Conservation (phyloP, 2,113 vertebrate species). For the Micronisus gabar region DNA sequence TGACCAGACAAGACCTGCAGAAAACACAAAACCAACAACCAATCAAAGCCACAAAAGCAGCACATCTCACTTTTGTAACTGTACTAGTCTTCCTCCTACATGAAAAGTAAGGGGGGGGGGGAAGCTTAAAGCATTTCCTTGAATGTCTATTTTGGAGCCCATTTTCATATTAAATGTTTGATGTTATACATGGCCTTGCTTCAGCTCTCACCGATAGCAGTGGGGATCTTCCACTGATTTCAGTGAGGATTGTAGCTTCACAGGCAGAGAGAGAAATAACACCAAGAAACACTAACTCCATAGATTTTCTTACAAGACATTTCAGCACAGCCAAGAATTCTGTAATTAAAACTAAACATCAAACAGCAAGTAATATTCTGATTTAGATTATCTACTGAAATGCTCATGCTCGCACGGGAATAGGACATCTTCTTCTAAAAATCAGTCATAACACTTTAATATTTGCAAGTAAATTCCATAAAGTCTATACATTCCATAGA, state of each 20-base stretch:
- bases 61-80: not conserved
- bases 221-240: not conserved
- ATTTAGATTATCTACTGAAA: not conserved
- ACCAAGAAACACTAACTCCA: not conserved
- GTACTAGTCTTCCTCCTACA: not conserved
- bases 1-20: not conserved
- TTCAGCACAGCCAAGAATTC: not conserved
- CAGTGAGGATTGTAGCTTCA: not conserved
- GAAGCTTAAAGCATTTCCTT: not conserved
- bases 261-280: not conserved
- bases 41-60: not conserved
- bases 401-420: fast-evolving
- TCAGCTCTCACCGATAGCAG: not conserved
- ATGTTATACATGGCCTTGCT: not conserved
- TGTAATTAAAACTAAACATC: not conserved
- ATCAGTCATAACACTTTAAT: not conserved
- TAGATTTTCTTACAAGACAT: not conserved
- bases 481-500: not conserved
- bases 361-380: not conserved
- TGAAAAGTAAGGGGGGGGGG: fast-evolving
- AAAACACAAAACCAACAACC: not conserved
- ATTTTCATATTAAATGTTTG: not conserved
- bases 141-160: not conserved
- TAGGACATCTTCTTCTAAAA: not conserved
- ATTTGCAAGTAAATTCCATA: not conserved